Conservation (phyloP, 2,113 vertebrate species). For the Danio rerio region GRCz12tu NC_133185.1:34261001-34261500, state of each 20-base stretch:
- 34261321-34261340: background rate
- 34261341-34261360: background rate
- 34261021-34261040: background rate
- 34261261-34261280: slow-evolving; percentile 36
- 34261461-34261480: background rate
- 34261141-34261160: background rate
- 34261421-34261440: background rate
- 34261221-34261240: background rate
- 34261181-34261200: background rate
- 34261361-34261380: background rate
- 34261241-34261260: background rate
- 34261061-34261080: background rate
- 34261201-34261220: slow-evolving; percentile 8
- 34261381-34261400: too few relatives aligned
- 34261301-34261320: too few relatives aligned
- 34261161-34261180: background rate
- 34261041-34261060: background rate
- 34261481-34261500: background rate
- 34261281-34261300: background rate
- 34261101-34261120: background rate
- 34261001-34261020: background rate
- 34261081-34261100: slow-evolving; percentile 5
- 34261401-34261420: background rate
- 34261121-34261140: background rate
- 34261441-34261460: background rate